These are phyloP conservation scores for Cheilosia scutellata DNA, from an alignment of 2,888 invertebrate genomes.

Conservation along the genomic window DNA sequence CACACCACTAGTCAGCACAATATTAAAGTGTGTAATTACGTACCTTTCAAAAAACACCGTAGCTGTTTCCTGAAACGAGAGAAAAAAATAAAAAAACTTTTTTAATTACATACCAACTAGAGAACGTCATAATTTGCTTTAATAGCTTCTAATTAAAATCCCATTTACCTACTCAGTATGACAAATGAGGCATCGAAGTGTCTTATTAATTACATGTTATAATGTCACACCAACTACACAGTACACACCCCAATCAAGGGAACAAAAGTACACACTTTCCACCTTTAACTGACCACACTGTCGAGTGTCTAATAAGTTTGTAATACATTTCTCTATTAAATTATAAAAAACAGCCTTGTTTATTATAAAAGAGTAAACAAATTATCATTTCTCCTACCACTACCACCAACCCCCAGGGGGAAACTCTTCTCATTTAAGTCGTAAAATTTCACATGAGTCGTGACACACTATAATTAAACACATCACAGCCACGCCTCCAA, in stretches of 20 bases:
- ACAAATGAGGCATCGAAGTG: slow-evolving; percentile 30
- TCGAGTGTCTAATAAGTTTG: background rate
- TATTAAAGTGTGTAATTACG: background rate
- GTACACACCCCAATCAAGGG: background rate
- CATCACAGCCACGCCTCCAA: slow-evolving; percentile 48
- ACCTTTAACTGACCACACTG: background rate
- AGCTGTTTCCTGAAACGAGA: slow-evolving; percentile 21
- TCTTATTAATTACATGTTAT: slow-evolving; percentile 40
- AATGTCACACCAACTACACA: slow-evolving; percentile 30
- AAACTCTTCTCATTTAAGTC: slow-evolving; percentile 3
- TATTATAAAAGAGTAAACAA: slow-evolving; percentile 29
- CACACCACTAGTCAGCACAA: too few species aligned
- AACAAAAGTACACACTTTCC: too few species aligned
- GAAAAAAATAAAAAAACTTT: slow-evolving; percentile 15
- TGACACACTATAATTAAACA: slow-evolving; percentile 57
- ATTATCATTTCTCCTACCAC: slow-evolving; percentile 1
- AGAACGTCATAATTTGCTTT: slow-evolving; percentile 18
- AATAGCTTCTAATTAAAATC: slow-evolving; percentile 46
- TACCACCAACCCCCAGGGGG: background rate
- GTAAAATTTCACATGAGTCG: slow-evolving; percentile 43
- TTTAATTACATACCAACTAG: slow-evolving; percentile 9
- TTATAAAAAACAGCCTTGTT: slow-evolving; percentile 10
- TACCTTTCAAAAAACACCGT: background rate
- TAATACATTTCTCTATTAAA: background rate
- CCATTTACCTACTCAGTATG: slow-evolving; percentile 36